These are phyloP conservation scores for Karalla daura DNA, from an alignment of 2,797 vertebrate genomes.

Conservation along the genomic window DNA sequence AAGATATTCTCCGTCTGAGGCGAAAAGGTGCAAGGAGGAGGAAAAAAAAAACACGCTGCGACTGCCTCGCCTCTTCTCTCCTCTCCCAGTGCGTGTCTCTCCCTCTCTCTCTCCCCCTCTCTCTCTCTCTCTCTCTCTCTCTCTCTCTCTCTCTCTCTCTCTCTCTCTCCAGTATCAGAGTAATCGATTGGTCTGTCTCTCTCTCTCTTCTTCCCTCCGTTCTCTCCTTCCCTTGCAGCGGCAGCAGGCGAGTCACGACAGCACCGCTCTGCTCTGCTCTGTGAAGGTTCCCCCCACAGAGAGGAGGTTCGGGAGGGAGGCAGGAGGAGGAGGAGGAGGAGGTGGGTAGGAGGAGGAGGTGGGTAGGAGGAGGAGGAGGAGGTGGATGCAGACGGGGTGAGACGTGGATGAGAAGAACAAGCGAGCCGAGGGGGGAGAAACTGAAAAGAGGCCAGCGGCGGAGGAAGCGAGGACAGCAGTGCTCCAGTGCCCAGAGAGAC, in stretches of 20 bases:
- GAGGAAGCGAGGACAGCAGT: slow-evolving; percentile 61
- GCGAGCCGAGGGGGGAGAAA: slow-evolving; percentile 36
- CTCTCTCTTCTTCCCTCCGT: slow-evolving; percentile 36
- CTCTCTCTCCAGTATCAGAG: too few relatives aligned
- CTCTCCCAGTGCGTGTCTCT: slow-evolving; percentile 35
- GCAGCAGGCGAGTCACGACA: slow-evolving; percentile 71
- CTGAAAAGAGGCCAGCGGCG: slow-evolving; percentile 59
- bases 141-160: slow-evolving; percentile 55
- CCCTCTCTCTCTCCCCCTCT: slow-evolving; percentile 48
- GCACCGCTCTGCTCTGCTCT: slow-evolving; percentile 22
- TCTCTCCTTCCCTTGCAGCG: slow-evolving; percentile 66
- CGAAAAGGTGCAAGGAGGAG: background rate
- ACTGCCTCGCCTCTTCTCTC: slow-evolving; percentile 25
- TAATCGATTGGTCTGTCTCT: too few relatives aligned
- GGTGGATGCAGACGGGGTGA: slow-evolving; percentile 53
- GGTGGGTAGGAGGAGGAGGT: background rate
- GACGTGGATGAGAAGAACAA: slow-evolving; percentile 37
- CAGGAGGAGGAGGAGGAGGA: background rate
- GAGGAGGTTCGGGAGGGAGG: slow-evolving; percentile 1
- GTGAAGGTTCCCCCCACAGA: slow-evolving; percentile 41
- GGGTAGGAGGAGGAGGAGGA: background rate
- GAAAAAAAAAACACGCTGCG: slow-evolving; percentile 23
- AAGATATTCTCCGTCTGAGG: slow-evolving; percentile 29
- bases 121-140: slow-evolving; percentile 44
- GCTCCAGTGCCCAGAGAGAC: slow-evolving; percentile 66